A percentile compares a stretch with the other conserved stretches of the same genome.
These are phyloP conservation scores for Cyanocitta stelleri DNA, from an alignment of 2,113 vertebrate species.

Conservation along the genomic window DNA sequence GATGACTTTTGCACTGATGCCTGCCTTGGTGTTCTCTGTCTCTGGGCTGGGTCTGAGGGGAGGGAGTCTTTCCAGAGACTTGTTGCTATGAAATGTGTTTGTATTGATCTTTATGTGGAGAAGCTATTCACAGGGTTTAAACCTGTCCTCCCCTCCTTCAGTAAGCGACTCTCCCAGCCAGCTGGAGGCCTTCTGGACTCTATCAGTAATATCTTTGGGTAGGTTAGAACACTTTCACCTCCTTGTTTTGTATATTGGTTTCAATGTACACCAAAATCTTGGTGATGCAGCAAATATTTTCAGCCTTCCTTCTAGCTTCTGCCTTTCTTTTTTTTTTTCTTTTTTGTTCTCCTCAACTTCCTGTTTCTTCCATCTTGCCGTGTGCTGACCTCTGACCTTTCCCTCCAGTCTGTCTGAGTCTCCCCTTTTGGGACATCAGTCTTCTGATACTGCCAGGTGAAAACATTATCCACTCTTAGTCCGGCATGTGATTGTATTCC, in stretches of 20 bases:
- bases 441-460: constrained; percentile 84
- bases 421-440: constrained; percentile 83
- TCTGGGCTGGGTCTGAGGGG: constrained; percentile 40
- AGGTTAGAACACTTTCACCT: constrained; percentile 74
- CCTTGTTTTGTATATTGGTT: constrained; percentile 50
- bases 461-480: constrained; percentile 60
- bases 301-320: constrained; percentile 73
- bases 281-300: constrained; percentile 48
- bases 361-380: constrained; percentile 70
- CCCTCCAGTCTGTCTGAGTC: constrained; percentile 86
- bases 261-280: constrained; percentile 50
- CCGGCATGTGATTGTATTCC: constrained; percentile 67
- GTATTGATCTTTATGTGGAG: constrained; percentile 59
- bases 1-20: background rate
- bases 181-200: constrained; percentile 91
- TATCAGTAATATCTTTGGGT: constrained; percentile 98
- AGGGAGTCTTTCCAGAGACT: constrained; percentile 7
- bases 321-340: constrained; percentile 45
- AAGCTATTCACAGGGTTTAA: constrained; percentile 71
- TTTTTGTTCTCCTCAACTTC: constrained; percentile 64
- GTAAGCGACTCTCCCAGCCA: constrained; percentile 86
- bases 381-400: constrained; percentile 77
- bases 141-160: constrained; percentile 79
- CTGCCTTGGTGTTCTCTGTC: constrained; percentile 8
- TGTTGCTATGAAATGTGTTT: constrained; percentile 61